Conservation (phyloP, 2,797 vertebrate genomes). For the Toxotes lorentzi region DNA sequence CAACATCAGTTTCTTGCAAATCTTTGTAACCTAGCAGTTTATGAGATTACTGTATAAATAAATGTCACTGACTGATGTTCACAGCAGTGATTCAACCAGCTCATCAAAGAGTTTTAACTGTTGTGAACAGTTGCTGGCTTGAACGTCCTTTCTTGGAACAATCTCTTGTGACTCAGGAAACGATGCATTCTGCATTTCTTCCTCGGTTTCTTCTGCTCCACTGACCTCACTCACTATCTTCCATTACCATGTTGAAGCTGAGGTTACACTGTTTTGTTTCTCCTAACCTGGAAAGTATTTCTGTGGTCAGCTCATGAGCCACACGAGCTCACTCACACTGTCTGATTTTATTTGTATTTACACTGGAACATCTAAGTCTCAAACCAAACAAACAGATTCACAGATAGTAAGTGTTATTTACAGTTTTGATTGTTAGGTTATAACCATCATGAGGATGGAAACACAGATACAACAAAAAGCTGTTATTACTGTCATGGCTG, state of each 20-base stretch:
- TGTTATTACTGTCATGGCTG: constrained; percentile 8
- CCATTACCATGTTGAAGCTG: constrained; percentile 11
- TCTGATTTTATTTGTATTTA: background rate
- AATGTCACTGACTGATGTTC: background rate
- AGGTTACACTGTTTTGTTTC: constrained; percentile 27
- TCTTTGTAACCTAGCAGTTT: background rate
- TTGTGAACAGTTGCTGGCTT: background rate
- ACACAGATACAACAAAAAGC: constrained; percentile 16
- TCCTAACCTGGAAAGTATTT: background rate
- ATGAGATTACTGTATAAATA: too few species aligned
- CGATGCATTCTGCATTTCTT: constrained; percentile 30
- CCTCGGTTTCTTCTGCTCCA: constrained; percentile 27
- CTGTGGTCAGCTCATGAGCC: background rate
- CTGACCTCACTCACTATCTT: constrained; percentile 27
- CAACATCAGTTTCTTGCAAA: background rate
- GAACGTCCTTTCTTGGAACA: background rate
- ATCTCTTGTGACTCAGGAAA: constrained; percentile 6
- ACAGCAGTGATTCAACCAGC: background rate
- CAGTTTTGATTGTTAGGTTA: background rate
- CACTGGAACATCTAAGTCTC: background rate
- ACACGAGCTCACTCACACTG: background rate
- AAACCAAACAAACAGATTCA: background rate
- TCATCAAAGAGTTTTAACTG: background rate
- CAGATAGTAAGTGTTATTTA: background rate
- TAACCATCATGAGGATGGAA: constrained; percentile 21